A percentile compares a stretch with the other conserved stretches of the same genome.
These are phyloP conservation scores for Zootermopsis nevadensis DNA, from an alignment of 2,888 invertebrate genomes.

Conservation along the genomic window DNA sequence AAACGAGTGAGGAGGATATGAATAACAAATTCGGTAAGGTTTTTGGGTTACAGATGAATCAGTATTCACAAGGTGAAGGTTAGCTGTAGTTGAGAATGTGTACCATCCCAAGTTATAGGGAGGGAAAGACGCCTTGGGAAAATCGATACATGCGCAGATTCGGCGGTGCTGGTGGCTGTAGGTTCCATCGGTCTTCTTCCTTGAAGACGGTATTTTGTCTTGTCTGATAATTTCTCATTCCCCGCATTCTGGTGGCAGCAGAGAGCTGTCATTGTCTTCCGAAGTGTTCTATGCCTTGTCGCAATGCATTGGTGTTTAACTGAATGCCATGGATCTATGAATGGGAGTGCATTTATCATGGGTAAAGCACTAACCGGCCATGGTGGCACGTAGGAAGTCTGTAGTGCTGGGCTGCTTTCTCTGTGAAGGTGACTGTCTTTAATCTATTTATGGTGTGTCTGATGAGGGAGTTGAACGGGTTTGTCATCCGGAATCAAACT, in stretches of 20 bases:
- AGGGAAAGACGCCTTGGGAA: slow-evolving; percentile 9
- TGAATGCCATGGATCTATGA: neutral
- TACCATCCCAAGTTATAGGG: neutral
- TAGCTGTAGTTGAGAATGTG: slow-evolving; percentile 14
- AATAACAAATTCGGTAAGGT: neutral
- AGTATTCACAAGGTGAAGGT: slow-evolving; percentile 16
- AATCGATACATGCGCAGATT: slow-evolving; percentile 18
- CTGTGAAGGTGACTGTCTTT: too few species aligned
- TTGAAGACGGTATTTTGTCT: neutral
- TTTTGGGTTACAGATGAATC: neutral
- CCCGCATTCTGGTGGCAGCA: neutral
- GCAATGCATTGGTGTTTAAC: neutral
- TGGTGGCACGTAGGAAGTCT: too few species aligned
- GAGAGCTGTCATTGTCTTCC: neutral
- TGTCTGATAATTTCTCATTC: neutral
- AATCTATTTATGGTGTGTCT: too few species aligned
- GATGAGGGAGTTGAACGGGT: neutral
- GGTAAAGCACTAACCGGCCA: neutral
- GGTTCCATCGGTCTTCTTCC: neutral
- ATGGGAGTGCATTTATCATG: neutral
- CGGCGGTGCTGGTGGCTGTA: neutral
- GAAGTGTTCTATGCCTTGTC: neutral
- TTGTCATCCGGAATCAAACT: neutral
- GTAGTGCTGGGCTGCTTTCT: too few species aligned
- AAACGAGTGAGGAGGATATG: neutral